A percentile compares a stretch with the other conserved stretches of the same genome.
phyloP scores from a whole-genome alignment of 37 sponge, comb jelly and placozoan species.

The Axinella damicornis region DNA sequence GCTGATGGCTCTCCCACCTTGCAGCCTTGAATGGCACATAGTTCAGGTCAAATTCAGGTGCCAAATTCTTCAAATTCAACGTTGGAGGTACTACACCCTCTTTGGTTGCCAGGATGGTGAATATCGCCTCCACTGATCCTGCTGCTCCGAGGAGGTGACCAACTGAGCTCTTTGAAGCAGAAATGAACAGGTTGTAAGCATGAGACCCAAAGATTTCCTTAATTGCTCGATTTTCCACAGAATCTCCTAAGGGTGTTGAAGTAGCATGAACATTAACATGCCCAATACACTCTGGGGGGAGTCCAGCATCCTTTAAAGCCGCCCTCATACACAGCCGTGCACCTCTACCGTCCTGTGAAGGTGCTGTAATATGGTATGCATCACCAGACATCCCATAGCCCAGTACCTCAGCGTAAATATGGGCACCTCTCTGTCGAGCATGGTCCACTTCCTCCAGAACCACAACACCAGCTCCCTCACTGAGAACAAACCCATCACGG shows the following conservation, averaged over 20 bases:
- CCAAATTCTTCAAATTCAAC: conserved; percentile 67
- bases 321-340: conserved; percentile 79
- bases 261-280: conserved; percentile 97
- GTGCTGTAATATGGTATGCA: conserved; percentile 96
- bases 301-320: conserved; percentile 82
- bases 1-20: conserved; percentile 25
- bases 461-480: conserved; percentile 88
- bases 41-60: conserved; percentile 75
- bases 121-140: conserved; percentile 89
- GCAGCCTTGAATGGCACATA: conserved; percentile 46
- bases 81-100: conserved; percentile 85
- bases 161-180: conserved; percentile 79
- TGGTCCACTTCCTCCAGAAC: conserved; percentile 89
- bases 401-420: conserved; percentile 84
- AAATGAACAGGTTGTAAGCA: conserved; percentile 60
- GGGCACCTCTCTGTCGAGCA: conserved; percentile 70
- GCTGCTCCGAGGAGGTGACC: conserved; percentile 92
- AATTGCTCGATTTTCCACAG: conserved; percentile 64
- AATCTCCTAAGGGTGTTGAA: conserved; percentile 93
- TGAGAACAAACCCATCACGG: conserved; percentile 94
- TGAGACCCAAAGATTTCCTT: conserved; percentile 68
- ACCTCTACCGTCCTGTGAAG: conserved; percentile 82
- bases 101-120: conserved; percentile 72
- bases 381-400: conserved; percentile 96
- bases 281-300: conserved; percentile 52